A percentile compares a stretch with the other conserved stretches of the same genome.
Conservation (phyloP, 53 echinoderm and acorn worm genomes). For the Echinarachnius parma region DNA sequence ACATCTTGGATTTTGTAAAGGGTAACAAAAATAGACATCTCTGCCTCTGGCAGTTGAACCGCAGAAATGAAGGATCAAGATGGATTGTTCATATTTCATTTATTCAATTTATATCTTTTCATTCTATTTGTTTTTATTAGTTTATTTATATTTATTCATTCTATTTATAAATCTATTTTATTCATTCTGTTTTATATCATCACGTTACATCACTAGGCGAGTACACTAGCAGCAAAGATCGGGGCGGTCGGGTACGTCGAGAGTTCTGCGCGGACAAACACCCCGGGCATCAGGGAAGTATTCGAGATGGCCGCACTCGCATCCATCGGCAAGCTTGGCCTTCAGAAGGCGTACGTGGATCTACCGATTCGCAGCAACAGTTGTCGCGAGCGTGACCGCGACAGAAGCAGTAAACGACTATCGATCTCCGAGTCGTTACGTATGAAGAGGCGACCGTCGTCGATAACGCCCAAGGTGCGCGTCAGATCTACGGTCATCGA, state of each 20-base stretch:
- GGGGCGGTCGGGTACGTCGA: conserved; percentile 84
- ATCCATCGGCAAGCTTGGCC: conserved; percentile 84
- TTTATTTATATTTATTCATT: too few species aligned
- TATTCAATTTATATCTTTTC: too few species aligned
- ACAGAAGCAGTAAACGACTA: conserved; percentile 38
- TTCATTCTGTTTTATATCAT: too few species aligned
- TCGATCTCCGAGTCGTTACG: conserved; percentile 47
- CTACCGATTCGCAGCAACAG: conserved; percentile 57
- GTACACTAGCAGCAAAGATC: conserved; percentile 71
- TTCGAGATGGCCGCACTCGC: conserved; percentile 85
- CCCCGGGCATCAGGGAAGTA: conserved; percentile 75
- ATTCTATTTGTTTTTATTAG: too few species aligned
- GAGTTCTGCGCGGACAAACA: conserved; percentile 81
- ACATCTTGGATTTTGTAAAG: too few species aligned
- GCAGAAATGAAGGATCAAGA: too few species aligned
- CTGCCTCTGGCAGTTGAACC: too few species aligned
- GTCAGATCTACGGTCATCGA: conserved; percentile 82
- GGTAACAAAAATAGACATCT: too few species aligned
- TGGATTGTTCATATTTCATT: too few species aligned
- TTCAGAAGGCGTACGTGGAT: conserved; percentile 90
- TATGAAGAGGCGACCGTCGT: conserved; percentile 53
- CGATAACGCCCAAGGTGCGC: conserved; percentile 47
- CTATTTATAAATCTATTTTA: too few species aligned
- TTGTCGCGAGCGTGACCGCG: too few species aligned
- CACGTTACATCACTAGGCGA: too few species aligned